Conservation (phyloP, 2,797 vertebrate species). For the Argentina silus region DNA sequence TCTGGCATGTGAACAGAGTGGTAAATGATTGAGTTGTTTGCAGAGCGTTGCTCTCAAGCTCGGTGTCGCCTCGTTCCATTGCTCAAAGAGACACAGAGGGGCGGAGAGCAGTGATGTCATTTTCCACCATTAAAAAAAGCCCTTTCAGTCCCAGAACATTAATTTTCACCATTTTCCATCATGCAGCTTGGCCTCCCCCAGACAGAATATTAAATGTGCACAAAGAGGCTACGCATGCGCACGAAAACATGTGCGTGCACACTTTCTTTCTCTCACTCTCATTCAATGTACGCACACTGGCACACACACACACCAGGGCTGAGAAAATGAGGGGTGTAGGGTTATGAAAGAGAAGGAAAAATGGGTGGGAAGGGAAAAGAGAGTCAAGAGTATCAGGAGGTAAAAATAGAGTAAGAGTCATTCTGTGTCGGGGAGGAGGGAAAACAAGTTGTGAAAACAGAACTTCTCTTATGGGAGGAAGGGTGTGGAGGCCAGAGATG, state of each 20-base stretch:
- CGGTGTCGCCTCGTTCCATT: conserved; percentile 28
- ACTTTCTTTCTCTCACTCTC: background rate
- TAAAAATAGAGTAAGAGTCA: conserved; percentile 74
- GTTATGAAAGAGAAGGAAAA: conserved; percentile 71
- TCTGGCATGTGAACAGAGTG: conserved; percentile 16
- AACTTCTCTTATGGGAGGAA: conserved; percentile 70
- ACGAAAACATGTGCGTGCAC: background rate
- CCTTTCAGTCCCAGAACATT: conserved; percentile 41
- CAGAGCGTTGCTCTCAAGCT: conserved; percentile 31
- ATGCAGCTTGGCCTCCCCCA: conserved; percentile 41
- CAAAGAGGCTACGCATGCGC: background rate
- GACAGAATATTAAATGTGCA: conserved; percentile 39
- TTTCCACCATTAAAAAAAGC: conserved; percentile 54
- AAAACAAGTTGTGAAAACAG: conserved; percentile 80
- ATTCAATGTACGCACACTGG: background rate
- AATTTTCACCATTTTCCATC: conserved; percentile 45
- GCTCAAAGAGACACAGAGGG: conserved; percentile 31
- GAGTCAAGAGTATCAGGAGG: conserved; percentile 39
- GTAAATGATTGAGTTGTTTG: conserved; percentile 47
- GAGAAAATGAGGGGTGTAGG: conserved; percentile 19
- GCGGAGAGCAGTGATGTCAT: conserved; percentile 45
- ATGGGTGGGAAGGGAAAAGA: conserved; percentile 73
- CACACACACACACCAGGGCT: conserved; percentile 23
- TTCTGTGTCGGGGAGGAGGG: conserved; percentile 61
- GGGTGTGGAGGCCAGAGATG: conserved; percentile 51